phyloP scores from a whole-genome alignment of 2,113 vertebrate species.

The Marmota monax region DNA sequence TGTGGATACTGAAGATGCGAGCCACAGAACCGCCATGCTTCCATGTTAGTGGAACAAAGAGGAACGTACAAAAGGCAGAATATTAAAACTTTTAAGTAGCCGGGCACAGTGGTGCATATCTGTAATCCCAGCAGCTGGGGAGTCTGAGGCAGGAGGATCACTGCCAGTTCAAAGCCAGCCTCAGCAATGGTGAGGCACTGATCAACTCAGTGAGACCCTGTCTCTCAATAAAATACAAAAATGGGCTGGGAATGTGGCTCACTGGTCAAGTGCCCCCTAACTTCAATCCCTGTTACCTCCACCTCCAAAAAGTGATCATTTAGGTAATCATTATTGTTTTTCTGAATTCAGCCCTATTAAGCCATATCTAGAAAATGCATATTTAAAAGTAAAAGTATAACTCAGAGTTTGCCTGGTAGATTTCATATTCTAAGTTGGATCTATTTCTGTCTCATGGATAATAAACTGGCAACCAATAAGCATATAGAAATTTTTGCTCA shows the following conservation, averaged over 20 bases:
- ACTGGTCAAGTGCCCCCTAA: too few relatives aligned
- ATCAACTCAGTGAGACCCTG: too few relatives aligned
- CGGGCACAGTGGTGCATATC: too few relatives aligned
- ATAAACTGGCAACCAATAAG: neutral
- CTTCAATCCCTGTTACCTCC: too few relatives aligned
- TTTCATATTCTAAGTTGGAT: neutral
- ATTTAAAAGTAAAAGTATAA: neutral
- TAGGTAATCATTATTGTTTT: neutral
- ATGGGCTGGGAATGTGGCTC: too few relatives aligned
- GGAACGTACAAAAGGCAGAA: neutral
- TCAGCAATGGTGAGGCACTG: too few relatives aligned
- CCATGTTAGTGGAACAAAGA: too few relatives aligned
- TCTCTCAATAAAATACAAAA: too few relatives aligned
- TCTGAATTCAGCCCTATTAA: neutral
- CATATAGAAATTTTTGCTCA: neutral
- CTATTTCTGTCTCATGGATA: neutral
- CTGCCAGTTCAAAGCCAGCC: too few relatives aligned
- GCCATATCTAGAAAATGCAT: neutral
- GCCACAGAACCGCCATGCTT: neutral
- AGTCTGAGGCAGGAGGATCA: too few relatives aligned
- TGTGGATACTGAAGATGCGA: neutral
- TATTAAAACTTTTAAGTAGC: neutral
- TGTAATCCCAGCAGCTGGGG: too few relatives aligned
- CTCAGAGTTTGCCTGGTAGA: neutral
- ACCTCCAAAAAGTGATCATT: too few relatives aligned